Base-by-base conservation (phyloP, 2,888 invertebrate genomes). In the Meta bourneti region DNA sequence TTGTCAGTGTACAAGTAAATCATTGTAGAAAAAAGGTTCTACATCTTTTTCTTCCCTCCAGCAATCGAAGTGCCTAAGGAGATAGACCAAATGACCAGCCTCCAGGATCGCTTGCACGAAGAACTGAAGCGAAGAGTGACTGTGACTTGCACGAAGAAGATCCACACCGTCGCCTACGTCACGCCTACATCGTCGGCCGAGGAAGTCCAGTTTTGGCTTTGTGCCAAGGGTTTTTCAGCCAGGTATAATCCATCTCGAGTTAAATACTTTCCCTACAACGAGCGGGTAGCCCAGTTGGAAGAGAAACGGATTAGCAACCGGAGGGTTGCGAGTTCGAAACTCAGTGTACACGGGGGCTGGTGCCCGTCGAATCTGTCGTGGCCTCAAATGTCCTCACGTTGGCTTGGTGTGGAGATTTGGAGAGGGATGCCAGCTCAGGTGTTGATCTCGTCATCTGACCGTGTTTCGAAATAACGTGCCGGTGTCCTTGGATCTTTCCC, bases 161-260 rank as follows among this genome's bases (percentile, higher is more conserved):
- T 69, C 16, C 72, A 49, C 48, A 11, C 85, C 0, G 78, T 87
- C 20, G 8, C 78, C 1, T 86, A 92, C 61, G 48, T 93, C 20
- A 93, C 91, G 7, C 84, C 92, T 4, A 11, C 82, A 7, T 92
- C 93, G 0, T 75, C 86, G 0, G 52, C 79, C 0, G 87, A 82
- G 16, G 93, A 93, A 0, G 92, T 93, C 7, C 91, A 93, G 77
- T 84, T 85, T n/a, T 93, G 93, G 93, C 75, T 93, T 11, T 84
- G 61, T 6, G 49, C 83, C 34, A 93, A 93, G 71, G 93, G 92
- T 13, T 93, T 93, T 52, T 20, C 83, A 5, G 70, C 89, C 20
- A 92, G 69, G 93, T 93, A n/a, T 49, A 7, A 20, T 20, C 74
- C 34, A 34, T 1, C 13, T 70, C 0, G 8, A 0, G 0, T 11